Base-by-base conservation (phyloP, 2,888 invertebrate species). In the Drosophila paramelanica region DNA sequence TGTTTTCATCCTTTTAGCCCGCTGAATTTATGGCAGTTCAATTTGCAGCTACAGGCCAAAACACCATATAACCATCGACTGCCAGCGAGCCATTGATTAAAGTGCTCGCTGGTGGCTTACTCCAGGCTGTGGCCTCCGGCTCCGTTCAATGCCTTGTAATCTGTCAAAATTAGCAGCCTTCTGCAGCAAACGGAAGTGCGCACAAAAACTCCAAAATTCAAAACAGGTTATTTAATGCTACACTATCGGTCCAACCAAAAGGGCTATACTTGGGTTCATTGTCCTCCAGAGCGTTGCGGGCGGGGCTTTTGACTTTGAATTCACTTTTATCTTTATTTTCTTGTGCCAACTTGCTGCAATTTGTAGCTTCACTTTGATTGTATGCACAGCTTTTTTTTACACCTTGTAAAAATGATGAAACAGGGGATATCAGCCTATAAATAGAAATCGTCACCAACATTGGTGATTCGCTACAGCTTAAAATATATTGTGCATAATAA, bases 91-190 rank as follows among this genome's bases (percentile, higher is more conserved):
- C 47, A 88, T 82, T 86, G 88, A 83, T 88, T 88, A 82, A 79
- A 67, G 75, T 60, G 46, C 36, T 42, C 23, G 61, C 62, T 67
- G 67, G 55, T 71, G 82, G 88, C 77, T 86, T 73, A 82, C 77
- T 68, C 59, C 65, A 69, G 62, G 55, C 41, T 47, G 43, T 27
- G 49, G 59, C 72, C 62, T 23, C n/a, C 36, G 65, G 73, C 55
- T 4, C 38, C 52, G 52, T 25, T 62, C 72, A 67, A 72, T 79
- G 79, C 88, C 81, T 89, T 89, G 85, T 89, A 89, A 86, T 86
- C 85, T 86, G 89, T 88, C 88, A 88, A 86, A 85, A 86, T 89
- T 86, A 79, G 81, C 73, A 69, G 70, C 31, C 55, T 75, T 79
- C 55, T 41, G 45, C 66, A 23, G 49, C 71, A 79, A 89, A 69